Evolutionary conservation across 1,140 invertebrate genomes (phyloP).

Genomic region (Tachypleus tridentatus): DNA sequence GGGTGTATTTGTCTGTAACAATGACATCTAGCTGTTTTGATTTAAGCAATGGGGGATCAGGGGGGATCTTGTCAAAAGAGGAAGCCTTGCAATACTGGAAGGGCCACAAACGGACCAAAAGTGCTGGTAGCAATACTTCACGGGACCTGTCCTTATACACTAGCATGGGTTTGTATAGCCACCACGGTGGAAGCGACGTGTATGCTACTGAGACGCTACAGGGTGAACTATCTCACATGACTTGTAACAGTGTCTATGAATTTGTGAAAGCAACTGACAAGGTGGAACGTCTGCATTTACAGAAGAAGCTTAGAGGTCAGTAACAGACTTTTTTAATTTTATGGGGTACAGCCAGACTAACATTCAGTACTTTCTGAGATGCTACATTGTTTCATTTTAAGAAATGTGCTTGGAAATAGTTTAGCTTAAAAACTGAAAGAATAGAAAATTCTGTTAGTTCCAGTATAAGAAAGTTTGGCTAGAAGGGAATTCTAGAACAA

Average conservation of each 20-base stretch:
- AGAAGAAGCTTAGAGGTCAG: not conserved
- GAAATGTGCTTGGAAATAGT: too few relatives aligned
- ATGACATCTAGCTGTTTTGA: slow-evolving; percentile 21
- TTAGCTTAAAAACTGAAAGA: too few relatives aligned
- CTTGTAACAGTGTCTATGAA: slow-evolving; percentile 21
- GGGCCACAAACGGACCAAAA: slow-evolving; percentile 20
- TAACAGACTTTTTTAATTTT: too few relatives aligned
- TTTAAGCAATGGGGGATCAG: slow-evolving; percentile 14
- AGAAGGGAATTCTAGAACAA: too few relatives aligned
- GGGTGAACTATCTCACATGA: slow-evolving; percentile 11
- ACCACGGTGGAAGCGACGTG: slow-evolving; percentile 16
- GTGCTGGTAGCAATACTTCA: slow-evolving; percentile 22
- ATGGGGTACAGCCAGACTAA: too few relatives aligned
- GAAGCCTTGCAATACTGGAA: slow-evolving; percentile 14
- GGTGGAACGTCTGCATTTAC: slow-evolving; percentile 1
- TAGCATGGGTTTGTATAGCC: slow-evolving; percentile 23
- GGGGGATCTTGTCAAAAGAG: slow-evolving; percentile 15
- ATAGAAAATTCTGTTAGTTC: too few relatives aligned
- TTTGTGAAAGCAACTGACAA: slow-evolving; percentile 17
- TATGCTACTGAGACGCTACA: slow-evolving; percentile 9
- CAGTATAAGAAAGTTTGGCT: too few relatives aligned
- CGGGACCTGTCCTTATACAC: slow-evolving; percentile 22
- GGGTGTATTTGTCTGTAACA: not conserved
- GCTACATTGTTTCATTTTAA: too few relatives aligned
- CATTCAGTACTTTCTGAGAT: too few relatives aligned